Evolutionary conservation across 1,140 invertebrate genomes (phyloP).

Genomic region (Hetaerina americana): DNA sequence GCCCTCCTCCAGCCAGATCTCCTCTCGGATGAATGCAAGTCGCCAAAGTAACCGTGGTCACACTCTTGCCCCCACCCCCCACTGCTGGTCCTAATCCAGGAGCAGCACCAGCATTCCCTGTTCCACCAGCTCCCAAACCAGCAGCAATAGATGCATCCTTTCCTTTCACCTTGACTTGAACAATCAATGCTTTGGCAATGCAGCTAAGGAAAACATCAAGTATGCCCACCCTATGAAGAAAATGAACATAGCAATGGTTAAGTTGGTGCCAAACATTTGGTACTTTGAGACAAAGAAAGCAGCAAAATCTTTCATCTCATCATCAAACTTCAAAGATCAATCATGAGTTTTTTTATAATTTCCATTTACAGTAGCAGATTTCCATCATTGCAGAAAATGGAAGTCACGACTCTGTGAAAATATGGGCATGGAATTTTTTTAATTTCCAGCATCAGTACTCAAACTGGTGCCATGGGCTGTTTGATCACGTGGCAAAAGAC

Average conservation of each 20-base stretch:
- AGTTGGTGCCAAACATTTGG: too few species aligned
- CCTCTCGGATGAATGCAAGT: constrained; percentile 43
- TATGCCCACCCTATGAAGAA: constrained; percentile 41
- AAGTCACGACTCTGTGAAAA: too few species aligned
- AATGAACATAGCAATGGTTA: too few species aligned
- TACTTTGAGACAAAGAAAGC: too few species aligned
- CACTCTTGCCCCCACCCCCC: constrained; percentile 29
- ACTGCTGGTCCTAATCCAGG: constrained; percentile 23
- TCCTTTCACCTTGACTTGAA: constrained; percentile 78
- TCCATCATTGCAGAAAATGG: too few species aligned
- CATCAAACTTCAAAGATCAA: too few species aligned
- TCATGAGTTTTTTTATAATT: background rate
- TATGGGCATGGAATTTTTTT: too few species aligned
- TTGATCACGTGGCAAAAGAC: too few species aligned
- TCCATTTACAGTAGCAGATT: too few species aligned
- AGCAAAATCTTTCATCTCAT: too few species aligned
- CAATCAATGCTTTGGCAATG: constrained; percentile 70
- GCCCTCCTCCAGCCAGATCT: constrained; percentile 29
- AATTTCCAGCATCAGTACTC: too few species aligned
- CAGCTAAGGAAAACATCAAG: constrained; percentile 77
- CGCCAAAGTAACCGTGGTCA: constrained; percentile 43
- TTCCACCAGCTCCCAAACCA: background rate
- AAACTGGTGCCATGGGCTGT: too few species aligned
- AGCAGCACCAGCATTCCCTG: constrained; percentile 24
- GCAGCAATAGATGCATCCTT: constrained; percentile 28